These are phyloP conservation scores for Trimorus sp. DNA, from an alignment of 2,888 invertebrate genomes.

Conservation along the genomic window DNA sequence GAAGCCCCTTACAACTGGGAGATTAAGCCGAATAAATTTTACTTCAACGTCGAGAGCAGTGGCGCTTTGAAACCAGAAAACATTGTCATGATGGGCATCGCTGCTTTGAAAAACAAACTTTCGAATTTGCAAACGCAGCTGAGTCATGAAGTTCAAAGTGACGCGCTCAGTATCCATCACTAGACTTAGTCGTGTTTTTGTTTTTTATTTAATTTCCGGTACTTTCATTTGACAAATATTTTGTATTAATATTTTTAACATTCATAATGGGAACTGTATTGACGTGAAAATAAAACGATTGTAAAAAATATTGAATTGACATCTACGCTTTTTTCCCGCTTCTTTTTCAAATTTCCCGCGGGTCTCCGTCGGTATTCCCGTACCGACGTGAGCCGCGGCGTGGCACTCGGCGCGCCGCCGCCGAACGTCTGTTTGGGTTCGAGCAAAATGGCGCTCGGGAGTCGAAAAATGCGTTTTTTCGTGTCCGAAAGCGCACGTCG, in stretches of 20 bases:
- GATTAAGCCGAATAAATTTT: conserved; percentile 98
- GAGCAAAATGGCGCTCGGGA: conserved; percentile 49
- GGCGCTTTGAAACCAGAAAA: conserved; percentile 98
- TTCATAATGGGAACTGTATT: no score
- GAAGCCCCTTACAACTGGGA: conserved; percentile 97
- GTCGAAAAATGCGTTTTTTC: conserved; percentile 40
- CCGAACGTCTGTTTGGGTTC: conserved; percentile 32
- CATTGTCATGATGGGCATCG: conserved; percentile 97
- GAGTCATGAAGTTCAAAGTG: conserved; percentile 92
- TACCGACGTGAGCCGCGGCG: conserved; percentile 7
- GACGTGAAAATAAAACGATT: no score
- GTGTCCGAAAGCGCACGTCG: conserved; percentile 28
- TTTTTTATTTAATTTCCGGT: no score
- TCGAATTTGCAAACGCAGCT: conserved; percentile 97
- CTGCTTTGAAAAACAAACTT: conserved; percentile 96
- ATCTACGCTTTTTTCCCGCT: no score
- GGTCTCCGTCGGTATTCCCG: neutral
- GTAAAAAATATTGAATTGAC: no score
- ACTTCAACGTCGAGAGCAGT: conserved; percentile 97
- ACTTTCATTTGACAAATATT: no score
- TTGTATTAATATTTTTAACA: no score
- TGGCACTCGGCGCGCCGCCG: conserved; percentile 12
- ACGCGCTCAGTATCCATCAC: conserved; percentile 88
- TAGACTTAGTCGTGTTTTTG: conserved; percentile 66
- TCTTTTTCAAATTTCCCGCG: neutral